Conservation (phyloP, 2,113 vertebrate species). For the Pseudonaja textilis region DNA sequence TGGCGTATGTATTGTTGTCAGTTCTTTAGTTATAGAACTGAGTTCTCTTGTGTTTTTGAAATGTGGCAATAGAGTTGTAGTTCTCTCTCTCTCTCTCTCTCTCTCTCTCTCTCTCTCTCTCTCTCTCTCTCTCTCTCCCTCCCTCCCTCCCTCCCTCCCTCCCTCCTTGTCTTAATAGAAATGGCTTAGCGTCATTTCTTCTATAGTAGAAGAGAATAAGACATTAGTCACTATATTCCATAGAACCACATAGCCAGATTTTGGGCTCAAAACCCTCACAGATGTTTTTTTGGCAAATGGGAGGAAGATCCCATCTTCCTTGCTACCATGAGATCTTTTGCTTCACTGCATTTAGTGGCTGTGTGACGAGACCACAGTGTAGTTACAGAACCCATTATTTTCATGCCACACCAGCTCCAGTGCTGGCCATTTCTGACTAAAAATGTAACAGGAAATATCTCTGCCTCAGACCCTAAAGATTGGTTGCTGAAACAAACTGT, state of each 20-base stretch:
- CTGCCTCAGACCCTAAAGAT: background rate
- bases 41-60: background rate
- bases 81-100: too few relatives aligned
- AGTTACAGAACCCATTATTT: background rate
- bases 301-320: background rate
- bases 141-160: too few relatives aligned
- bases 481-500: background rate
- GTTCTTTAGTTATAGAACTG: background rate
- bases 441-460: background rate
- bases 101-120: too few relatives aligned
- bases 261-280: background rate
- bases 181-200: background rate
- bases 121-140: too few relatives aligned
- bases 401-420: background rate
- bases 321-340: background rate
- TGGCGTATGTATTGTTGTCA: background rate
- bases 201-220: background rate
- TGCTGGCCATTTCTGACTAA: background rate
- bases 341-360: background rate
- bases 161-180: background rate
- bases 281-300: background rate
- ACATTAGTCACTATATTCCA: background rate
- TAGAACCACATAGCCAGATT: background rate
- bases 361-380: background rate
- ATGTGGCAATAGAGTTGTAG: too few relatives aligned